Evolutionary conservation across 2,888 invertebrate genomes (phyloP), one percentile per base, ranked within the genome.

Genomic region (Callosobruchus maculatus): DNA sequence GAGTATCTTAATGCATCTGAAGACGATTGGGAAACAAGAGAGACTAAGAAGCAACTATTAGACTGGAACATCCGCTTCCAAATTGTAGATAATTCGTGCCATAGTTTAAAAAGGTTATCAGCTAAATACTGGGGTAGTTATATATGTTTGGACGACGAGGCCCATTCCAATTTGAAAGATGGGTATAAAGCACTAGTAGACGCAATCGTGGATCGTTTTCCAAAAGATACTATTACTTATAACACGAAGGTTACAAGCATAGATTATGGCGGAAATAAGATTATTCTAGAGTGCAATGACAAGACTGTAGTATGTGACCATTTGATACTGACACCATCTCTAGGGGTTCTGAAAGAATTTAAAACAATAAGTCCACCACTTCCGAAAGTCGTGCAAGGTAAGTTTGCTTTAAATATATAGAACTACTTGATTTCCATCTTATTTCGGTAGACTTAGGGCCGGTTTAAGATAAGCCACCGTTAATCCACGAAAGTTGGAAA

Each of bases 21-120:
- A 71, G 86, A 83, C 0, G 49, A 49, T 13, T 18, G 1, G 18
- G 83, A 84, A 20, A 78, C 82, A 20, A 81, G 79, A 75, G 79
- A 81, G 67, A 85, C 88, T 71, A 87, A 88, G 78, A 81, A 85
- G 74, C 89, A 91, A 76, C 81, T 92, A 31, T 90, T 89, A 76
- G 89, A 91, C 80, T 92, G 92, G 92, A 89, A 90, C 79, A 81
- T 89, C 70, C 88, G 89, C 73, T 92, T 91, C 84, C 89, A 91
- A 80, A 82, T 88, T 18, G 90, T 92, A 70, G 92, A 92, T 81
- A 92, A 92, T 85, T 89, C 91, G 9, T 92, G 92, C 80, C 80
- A 83, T 20, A 84, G 84, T 73, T 83, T 92, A 70, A 85, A 89
- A 66, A 84, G 88, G 31, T 81, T 92, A 67, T 92, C 92, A 0